phyloP scores from a whole-genome alignment of 2,797 vertebrate genomes.

The Peromyscus attwateri region DNA sequence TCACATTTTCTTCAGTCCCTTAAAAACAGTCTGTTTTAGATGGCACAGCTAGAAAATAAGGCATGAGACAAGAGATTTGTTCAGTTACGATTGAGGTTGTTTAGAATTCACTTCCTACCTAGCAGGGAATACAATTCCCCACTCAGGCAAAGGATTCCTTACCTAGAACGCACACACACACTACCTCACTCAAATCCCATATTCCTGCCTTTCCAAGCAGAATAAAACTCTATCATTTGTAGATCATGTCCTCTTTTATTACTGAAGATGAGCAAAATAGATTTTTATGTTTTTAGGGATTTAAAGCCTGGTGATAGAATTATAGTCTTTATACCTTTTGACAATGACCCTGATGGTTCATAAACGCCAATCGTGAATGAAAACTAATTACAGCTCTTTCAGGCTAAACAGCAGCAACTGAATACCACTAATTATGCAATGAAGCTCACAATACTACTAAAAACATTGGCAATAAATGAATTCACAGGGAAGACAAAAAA shows the following conservation, averaged over 20 bases:
- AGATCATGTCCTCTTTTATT: conserved; percentile 59
- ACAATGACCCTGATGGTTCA: conserved; percentile 57
- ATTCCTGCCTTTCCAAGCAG: conserved; percentile 42
- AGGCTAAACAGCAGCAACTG: conserved; percentile 76
- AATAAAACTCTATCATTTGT: conserved; percentile 61
- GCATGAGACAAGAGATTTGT: not conserved
- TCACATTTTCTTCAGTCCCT: not conserved
- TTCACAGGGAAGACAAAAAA: conserved; percentile 68
- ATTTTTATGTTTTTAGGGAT: conserved; percentile 51
- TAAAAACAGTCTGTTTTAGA: not conserved
- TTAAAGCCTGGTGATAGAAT: conserved; percentile 76
- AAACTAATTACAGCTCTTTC: conserved; percentile 78
- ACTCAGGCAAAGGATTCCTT: not conserved
- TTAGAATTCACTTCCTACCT: conserved; percentile 41
- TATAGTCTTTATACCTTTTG: conserved; percentile 71
- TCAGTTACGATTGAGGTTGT: not conserved
- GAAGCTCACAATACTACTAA: conserved; percentile 71
- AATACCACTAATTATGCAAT: conserved; percentile 80
- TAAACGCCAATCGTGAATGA: conserved; percentile 77
- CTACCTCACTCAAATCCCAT: not conserved
- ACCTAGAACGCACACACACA: not conserved
- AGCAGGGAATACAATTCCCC: conserved; percentile 17
- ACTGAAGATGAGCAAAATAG: conserved; percentile 71
- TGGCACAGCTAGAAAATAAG: not conserved
- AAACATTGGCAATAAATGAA: conserved; percentile 75